Evolutionary conservation across 2,113 vertebrate species (phyloP), one percentile per base, ranked within the genome.

Genomic region (Dunckerocampus dactyliophorus): DNA sequence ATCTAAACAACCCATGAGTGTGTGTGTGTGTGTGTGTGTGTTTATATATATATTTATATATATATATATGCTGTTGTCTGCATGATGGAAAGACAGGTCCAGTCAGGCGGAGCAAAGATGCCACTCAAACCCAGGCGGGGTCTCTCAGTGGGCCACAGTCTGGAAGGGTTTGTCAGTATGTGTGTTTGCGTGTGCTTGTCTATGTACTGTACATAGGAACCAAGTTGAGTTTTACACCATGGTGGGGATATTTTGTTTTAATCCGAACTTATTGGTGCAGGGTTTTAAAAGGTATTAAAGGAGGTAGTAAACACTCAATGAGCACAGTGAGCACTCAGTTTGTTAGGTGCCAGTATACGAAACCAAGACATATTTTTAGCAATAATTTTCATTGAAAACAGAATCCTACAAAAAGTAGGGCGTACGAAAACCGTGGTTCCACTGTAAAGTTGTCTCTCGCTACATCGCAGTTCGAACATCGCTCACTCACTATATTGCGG

Each of bases 71-170:
- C 68, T 67, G 9, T 45, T 70, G 72, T 79, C 77, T 81, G 58
- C 69, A 17, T 19, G 11, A 69, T 54, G 61, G 63, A 77, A 47
- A 74, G 85, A 83, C 83, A 72, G 70, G 75, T 55, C 20, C 77
- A 85, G 72, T 67, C 83, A 85, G 63, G 82, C 82, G 43, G 49
- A 72, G 67, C 74, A 75, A 73, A 81, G 67, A 81, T 87, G 83
- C 71, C 86, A 86, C 71, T 87, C 85, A 86, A 75, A 81, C 52
- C 63, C 59, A 64, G 69, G 52, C 74, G 49, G 56, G 65, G 79
- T 54, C n/a, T 87, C 78, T 85, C 83, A 70, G 62, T 47, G 60
- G 75, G 68, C 19, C 57, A 64, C 59, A 52, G 42, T 63, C 37
- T 63, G 52, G 42, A 54, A 71, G 65, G 65, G 57, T 72, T 63